Conservation (phyloP, 2,797 vertebrate genomes). For the Phalloptychus januarius region DNA sequence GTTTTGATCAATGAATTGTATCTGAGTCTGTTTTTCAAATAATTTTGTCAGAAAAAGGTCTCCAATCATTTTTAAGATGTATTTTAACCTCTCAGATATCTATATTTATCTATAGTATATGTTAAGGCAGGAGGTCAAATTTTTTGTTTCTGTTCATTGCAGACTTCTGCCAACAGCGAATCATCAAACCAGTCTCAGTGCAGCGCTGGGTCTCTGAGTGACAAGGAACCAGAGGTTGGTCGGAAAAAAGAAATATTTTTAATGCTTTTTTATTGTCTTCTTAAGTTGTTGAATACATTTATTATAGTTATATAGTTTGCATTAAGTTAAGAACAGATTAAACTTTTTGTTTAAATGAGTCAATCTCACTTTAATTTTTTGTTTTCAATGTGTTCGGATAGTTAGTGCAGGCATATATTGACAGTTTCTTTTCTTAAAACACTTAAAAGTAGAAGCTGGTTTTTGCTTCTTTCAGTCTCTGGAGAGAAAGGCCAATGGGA, state of each 20-base stretch:
- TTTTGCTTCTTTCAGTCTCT: slow-evolving; percentile 80
- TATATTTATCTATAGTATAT: not conserved
- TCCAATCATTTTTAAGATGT: not conserved
- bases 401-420: not conserved
- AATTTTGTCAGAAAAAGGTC: not conserved
- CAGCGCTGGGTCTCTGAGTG: slow-evolving; percentile 93
- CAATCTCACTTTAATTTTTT: not conserved
- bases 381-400: not conserved
- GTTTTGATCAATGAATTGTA: no score
- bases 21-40: not conserved
- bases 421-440: not conserved
- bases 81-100: not conserved
- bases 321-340: not conserved
- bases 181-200: slow-evolving; percentile 96
- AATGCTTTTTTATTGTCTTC: not conserved
- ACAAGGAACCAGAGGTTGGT: slow-evolving; percentile 94
- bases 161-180: slow-evolving; percentile 93
- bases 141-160: slow-evolving; percentile 29
- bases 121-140: not conserved
- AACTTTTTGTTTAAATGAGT: not conserved
- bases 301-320: not conserved
- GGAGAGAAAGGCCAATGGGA: slow-evolving; percentile 94
- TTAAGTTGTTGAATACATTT: not conserved
- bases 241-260: not conserved
- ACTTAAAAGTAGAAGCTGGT: not conserved